Conservation (phyloP, 2,113 vertebrate genomes). For the Otolemur garnettii region DNA sequence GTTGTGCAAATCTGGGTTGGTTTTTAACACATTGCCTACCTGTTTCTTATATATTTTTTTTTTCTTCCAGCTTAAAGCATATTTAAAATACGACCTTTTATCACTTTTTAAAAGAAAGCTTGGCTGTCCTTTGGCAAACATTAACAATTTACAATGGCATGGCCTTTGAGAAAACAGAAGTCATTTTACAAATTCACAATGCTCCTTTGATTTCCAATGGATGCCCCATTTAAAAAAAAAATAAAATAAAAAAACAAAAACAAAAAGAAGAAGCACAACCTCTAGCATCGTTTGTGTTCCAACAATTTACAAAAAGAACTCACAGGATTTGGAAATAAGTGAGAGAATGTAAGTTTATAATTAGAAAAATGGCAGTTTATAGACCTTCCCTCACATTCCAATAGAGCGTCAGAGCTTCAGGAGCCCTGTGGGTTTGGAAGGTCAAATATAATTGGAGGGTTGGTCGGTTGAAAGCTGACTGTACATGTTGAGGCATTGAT, state of each 20-base stretch:
- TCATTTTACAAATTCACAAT: conserved; percentile 96
- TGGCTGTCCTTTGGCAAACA: conserved; percentile 93
- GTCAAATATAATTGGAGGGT: conserved; percentile 98
- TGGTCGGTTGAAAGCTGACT: conserved; percentile 99
- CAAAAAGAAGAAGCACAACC: conserved; percentile 89
- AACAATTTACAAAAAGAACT: conserved; percentile 91
- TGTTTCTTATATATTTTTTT: conserved; percentile 68
- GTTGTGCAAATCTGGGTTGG: conserved; percentile 91
- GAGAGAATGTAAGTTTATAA: conserved; percentile 88
- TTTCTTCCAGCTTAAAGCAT: conserved; percentile 89
- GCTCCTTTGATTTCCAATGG: conserved; percentile 93
- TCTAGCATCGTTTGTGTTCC: conserved; percentile 87
- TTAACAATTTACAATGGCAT: conserved; percentile 94
- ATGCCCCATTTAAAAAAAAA: conserved; percentile 89
- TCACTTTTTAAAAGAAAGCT: conserved; percentile 92
- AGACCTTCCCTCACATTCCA: conserved; percentile 82
- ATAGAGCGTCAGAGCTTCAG: conserved; percentile 88
- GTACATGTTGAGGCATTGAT: conserved; percentile 98
- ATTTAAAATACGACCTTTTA: conserved; percentile 96
- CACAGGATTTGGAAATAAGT: conserved; percentile 89
- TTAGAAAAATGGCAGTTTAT: conserved; percentile 92
- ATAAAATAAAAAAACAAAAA: conserved; percentile 73
- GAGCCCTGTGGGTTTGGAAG: conserved; percentile 97
- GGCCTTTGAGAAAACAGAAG: conserved; percentile 88
- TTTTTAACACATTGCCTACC: conserved; percentile 87